phyloP scores from a whole-genome alignment of 2,888 invertebrate species.

The Heliconius hortense region DNA sequence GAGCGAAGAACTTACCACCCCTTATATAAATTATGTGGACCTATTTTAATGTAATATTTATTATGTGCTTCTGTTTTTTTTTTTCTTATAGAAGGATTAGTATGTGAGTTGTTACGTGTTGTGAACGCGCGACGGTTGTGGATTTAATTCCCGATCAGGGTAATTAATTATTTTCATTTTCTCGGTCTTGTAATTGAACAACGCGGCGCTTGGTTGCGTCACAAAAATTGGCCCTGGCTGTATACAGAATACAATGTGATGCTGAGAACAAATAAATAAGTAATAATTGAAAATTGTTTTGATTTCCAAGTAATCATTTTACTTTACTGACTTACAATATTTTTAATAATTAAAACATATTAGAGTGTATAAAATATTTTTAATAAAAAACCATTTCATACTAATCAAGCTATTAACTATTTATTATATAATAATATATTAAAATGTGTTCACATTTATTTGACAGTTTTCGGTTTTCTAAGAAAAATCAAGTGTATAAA shows the following conservation, averaged over 20 bases:
- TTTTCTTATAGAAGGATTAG: background rate
- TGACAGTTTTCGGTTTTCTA: conserved; percentile 22
- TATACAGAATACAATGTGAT: too few relatives aligned
- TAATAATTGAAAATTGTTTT: too few relatives aligned
- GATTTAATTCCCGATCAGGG: too few relatives aligned
- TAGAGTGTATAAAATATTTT: background rate
- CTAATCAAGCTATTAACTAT: conserved; percentile 10
- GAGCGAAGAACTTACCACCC: conserved; percentile 69
- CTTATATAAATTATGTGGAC: conserved; percentile 54
- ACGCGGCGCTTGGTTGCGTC: too few relatives aligned
- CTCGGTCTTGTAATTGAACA: too few relatives aligned
- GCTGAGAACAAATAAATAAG: too few relatives aligned
- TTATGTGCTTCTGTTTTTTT: background rate
- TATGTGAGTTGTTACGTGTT: background rate
- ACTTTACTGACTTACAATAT: too few relatives aligned
- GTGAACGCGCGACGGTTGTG: too few relatives aligned
- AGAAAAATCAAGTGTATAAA: conserved; percentile 27
- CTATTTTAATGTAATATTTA: conserved; percentile 22
- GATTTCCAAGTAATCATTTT: too few relatives aligned
- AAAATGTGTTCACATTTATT: conserved; percentile 23
- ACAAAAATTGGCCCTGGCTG: too few relatives aligned
- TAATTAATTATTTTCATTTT: too few relatives aligned
- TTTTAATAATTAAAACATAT: too few relatives aligned
- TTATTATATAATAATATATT: conserved; percentile 16
- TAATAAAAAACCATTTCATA: background rate